These are phyloP conservation scores for Nemotelus pantherinus DNA, from an alignment of 2,888 invertebrate species.

Conservation along the genomic window DNA sequence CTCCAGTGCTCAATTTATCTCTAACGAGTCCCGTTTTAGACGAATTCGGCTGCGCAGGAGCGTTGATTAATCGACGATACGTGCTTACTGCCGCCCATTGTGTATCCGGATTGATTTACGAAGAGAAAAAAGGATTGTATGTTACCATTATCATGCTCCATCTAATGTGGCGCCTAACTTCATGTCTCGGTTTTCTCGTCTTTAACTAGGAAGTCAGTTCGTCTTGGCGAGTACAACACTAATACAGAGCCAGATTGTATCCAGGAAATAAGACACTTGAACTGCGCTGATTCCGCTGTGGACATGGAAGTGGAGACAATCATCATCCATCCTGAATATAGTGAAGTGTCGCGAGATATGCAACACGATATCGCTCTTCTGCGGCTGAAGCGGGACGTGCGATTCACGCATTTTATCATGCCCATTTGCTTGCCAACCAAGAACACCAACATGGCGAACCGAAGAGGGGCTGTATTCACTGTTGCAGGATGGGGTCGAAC, in stretches of 20 bases:
- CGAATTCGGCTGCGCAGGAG: slow-evolving; percentile 72
- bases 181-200: not conserved
- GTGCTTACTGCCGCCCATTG: slow-evolving; percentile 74
- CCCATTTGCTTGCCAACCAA: slow-evolving; percentile 69
- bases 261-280: slow-evolving; percentile 60
- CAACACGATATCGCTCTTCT: slow-evolving; percentile 70
- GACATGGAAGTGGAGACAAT: slow-evolving; percentile 72
- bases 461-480: slow-evolving; percentile 66
- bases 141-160: slow-evolving; percentile 57
- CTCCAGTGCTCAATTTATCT: slow-evolving; percentile 53
- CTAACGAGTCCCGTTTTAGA: slow-evolving; percentile 55
- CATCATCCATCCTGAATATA: slow-evolving; percentile 72
- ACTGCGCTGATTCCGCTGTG: slow-evolving; percentile 73
- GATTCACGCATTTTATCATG: slow-evolving; percentile 68
- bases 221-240: slow-evolving; percentile 75
- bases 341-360: slow-evolving; percentile 66
- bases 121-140: slow-evolving; percentile 68
- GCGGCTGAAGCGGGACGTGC: slow-evolving; percentile 58
- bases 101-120: slow-evolving; percentile 66
- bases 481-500: slow-evolving; percentile 74
- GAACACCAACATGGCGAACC: slow-evolving; percentile 58
- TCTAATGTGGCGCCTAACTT: not conserved
- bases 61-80: slow-evolving; percentile 69
- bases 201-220: slow-evolving; percentile 63
- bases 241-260: slow-evolving; percentile 71